Evolutionary conservation across 2,113 vertebrate species (phyloP), one percentile per base, ranked within the genome.

Genomic region (Labeo catla): DNA sequence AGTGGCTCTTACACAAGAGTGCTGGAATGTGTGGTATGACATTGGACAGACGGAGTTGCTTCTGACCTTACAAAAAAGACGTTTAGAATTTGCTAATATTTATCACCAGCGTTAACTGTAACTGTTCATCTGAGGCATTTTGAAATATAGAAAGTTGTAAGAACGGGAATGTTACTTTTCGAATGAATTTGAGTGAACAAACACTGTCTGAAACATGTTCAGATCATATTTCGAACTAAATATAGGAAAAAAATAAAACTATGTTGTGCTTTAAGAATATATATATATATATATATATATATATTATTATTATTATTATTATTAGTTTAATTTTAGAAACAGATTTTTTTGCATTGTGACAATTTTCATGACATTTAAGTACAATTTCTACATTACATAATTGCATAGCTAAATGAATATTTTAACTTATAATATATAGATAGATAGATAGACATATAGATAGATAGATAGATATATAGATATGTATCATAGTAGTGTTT

Each of bases 21-120:
- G 88, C 79, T 87, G 90, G 90, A 93, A 91, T 88, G 87, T 61
- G 45, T 85, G 86, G 84, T 13, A 81, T 89, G 90, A 92, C 80
- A 88, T 70, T 92, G 77, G 86, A 73, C 83, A 90, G 88, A 85
- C 21, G 3, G 21, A 23, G 47, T 8, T 57, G 19, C 3, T 83
- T 70, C 28, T 16, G 8, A 59, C 57, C n/a, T 66, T 86, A 86
- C 68, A 50, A 23, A 61, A 65, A n/a, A 86, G 45, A 50, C 6
- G 36, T 68, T 82, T 68, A 8, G 23, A 66, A 19, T 49, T 34
- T 19, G 15, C 23, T 66, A 6, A 36, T 39, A 82, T 52, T 16
- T 49, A 68, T 52, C 45, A 8, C 45, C 36, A 36, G 23, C 3
- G 12, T 43, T 52, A 16, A 50, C n/a, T 54, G 23, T 16, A 54